A percentile compares a stretch with the other conserved stretches of the same genome.
These are phyloP conservation scores for Bimastos eiseni DNA, from an alignment of 2,888 invertebrate genomes.

Conservation along the genomic window DNA sequence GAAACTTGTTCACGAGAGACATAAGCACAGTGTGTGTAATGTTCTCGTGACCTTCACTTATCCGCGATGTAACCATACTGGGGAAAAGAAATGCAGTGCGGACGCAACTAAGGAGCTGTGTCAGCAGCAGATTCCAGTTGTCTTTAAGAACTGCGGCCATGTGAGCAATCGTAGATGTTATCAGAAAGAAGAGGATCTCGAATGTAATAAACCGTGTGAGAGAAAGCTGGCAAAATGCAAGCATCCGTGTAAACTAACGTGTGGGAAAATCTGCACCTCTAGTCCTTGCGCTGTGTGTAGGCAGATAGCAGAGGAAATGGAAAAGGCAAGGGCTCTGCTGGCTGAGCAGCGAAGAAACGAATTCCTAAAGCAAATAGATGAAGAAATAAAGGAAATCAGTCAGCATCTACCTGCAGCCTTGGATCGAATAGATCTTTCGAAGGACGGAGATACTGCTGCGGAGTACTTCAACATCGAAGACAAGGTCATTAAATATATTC, in stretches of 20 bases:
- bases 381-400: neutral
- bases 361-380: neutral
- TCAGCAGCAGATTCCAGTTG: neutral
- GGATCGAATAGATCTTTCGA: constrained; percentile 15
- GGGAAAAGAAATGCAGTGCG: constrained; percentile 35
- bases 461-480: constrained; percentile 39
- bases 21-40: constrained; percentile 27
- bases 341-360: neutral
- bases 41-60: constrained; percentile 31
- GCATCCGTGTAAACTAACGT: constrained; percentile 35
- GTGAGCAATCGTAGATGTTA: constrained; percentile 24
- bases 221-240: constrained; percentile 30
- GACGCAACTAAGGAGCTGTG: constrained; percentile 9
- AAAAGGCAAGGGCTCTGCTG: neutral
- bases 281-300: constrained; percentile 30
- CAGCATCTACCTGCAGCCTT: neutral
- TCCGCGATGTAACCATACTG: constrained; percentile 35
- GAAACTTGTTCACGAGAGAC: constrained; percentile 34
- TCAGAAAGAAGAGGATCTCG: neutral
- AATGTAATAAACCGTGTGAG: constrained; percentile 34
- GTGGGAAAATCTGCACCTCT: constrained; percentile 33
- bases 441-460: constrained; percentile 37
- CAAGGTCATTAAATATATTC: constrained; percentile 34
- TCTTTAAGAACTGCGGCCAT: constrained; percentile 31
- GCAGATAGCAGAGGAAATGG: constrained; percentile 20